phyloP scores from a whole-genome alignment of 2,797 vertebrate genomes.

The Perdix hodgsoniae region DNA sequence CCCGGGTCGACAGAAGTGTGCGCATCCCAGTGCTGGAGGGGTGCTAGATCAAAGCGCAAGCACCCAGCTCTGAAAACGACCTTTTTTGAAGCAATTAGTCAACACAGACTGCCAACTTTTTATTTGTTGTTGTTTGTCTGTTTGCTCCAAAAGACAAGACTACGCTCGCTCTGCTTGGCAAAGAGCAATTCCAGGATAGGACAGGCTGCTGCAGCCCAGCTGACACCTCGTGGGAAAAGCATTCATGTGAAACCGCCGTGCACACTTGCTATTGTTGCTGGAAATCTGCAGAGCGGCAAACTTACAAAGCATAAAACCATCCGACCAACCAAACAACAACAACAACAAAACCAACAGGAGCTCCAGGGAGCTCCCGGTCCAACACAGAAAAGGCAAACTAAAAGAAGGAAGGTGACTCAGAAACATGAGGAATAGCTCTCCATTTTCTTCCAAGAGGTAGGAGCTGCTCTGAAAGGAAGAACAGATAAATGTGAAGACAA shows the following conservation, averaged over 20 bases:
- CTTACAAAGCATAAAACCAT: background rate
- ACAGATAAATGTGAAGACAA: background rate
- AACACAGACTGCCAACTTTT: background rate
- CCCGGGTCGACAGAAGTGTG: background rate
- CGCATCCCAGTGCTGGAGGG: background rate
- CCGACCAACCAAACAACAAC: background rate
- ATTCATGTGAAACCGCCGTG: background rate
- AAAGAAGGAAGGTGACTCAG: background rate
- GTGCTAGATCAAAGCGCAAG: background rate
- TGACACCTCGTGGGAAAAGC: background rate
- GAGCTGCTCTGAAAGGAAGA: background rate
- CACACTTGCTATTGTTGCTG: background rate
- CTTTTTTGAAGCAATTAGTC: background rate
- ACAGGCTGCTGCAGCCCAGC: background rate
- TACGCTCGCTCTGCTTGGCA: accelerated
- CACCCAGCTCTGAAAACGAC: background rate
- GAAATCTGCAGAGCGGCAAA: background rate
- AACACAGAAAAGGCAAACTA: background rate
- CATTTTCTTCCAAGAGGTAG: background rate
- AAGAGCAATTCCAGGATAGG: background rate
- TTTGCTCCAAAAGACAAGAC: background rate
- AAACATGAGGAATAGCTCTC: background rate
- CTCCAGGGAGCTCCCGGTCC: background rate
- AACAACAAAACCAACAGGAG: background rate
- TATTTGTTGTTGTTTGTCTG: background rate